Conservation (phyloP, 2,888 invertebrate genomes). For the Luffia ferchaultella region DNA sequence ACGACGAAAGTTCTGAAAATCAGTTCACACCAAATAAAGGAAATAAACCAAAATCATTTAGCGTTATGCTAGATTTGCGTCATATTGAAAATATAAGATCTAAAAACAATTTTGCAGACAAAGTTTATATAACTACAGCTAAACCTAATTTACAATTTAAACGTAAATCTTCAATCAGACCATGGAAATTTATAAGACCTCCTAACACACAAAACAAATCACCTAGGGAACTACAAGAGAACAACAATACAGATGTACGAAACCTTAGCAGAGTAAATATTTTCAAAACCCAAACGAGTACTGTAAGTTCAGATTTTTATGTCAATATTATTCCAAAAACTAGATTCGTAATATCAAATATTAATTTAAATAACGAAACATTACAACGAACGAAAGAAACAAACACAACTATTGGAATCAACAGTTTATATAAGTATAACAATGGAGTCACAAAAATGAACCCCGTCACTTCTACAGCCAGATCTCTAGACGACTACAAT, state of each 20-base stretch:
- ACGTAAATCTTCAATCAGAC: slow-evolving; percentile 32
- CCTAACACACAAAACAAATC: slow-evolving; percentile 20
- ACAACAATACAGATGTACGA: neutral
- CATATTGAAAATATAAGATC: slow-evolving; percentile 51
- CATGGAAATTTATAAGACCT: slow-evolving; percentile 21
- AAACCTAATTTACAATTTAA: slow-evolving; percentile 41
- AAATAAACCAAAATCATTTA: slow-evolving; percentile 61
- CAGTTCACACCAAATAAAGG: too few species aligned
- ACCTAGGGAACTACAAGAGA: slow-evolving; percentile 17
- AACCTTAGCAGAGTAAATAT: too few species aligned
- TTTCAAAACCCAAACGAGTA: neutral
- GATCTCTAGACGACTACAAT: too few species aligned
- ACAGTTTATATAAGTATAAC: neutral
- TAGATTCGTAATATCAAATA: neutral
- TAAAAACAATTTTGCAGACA: slow-evolving; percentile 25
- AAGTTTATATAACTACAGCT: slow-evolving; percentile 43
- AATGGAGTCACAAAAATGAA: neutral
- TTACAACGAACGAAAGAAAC: neutral
- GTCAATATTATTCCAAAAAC: neutral
- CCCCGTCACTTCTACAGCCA: slow-evolving; percentile 1
- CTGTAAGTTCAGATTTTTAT: neutral
- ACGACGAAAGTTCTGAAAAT: slow-evolving; percentile 2
- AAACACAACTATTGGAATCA: neutral
- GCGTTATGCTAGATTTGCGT: slow-evolving; percentile 71
- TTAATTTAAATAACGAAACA: slow-evolving; percentile 7